Evolutionary conservation across 2,888 invertebrate genomes (phyloP).

Genomic region (Zygothrica quintamaculata): DNA sequence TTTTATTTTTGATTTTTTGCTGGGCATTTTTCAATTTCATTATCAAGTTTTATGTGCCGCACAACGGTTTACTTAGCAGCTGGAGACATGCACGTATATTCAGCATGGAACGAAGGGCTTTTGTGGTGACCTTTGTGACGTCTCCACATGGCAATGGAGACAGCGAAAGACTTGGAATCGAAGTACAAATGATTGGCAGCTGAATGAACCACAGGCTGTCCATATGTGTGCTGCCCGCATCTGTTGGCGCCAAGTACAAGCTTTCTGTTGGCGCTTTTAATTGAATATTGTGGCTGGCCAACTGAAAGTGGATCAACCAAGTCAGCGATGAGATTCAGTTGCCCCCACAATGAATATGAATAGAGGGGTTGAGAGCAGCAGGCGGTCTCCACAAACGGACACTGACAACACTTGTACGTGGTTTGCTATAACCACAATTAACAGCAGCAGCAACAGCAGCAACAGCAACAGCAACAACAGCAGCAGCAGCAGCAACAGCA

Average conservation of each 20-base stretch:
- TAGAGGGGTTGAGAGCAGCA: too few relatives aligned
- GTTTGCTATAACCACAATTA: conserved; percentile 24
- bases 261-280: conserved; percentile 48
- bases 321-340: conserved; percentile 22
- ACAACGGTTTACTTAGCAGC: conserved; percentile 62
- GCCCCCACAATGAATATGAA: background rate
- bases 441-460: conserved; percentile 8
- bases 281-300: conserved; percentile 67
- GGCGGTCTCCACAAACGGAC: too few relatives aligned
- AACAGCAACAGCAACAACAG: conserved; percentile 2
- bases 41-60: conserved; percentile 67
- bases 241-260: conserved; percentile 19
- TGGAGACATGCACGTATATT: too few relatives aligned
- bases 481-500: too few relatives aligned
- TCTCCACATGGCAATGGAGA: conserved; percentile 15
- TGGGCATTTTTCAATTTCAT: conserved; percentile 58
- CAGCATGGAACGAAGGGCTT: conserved; percentile 35
- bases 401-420: conserved; percentile 14
- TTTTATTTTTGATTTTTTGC: conserved; percentile 32
- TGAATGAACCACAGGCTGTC: conserved; percentile 24
- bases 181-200: conserved; percentile 25
- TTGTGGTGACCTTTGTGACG: conserved; percentile 63
- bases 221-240: conserved; percentile 34
- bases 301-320: conserved; percentile 53
- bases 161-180: background rate